Evolutionary conservation across 2,888 invertebrate genomes (phyloP).

Genomic region (Alloplasta piceator): DNA sequence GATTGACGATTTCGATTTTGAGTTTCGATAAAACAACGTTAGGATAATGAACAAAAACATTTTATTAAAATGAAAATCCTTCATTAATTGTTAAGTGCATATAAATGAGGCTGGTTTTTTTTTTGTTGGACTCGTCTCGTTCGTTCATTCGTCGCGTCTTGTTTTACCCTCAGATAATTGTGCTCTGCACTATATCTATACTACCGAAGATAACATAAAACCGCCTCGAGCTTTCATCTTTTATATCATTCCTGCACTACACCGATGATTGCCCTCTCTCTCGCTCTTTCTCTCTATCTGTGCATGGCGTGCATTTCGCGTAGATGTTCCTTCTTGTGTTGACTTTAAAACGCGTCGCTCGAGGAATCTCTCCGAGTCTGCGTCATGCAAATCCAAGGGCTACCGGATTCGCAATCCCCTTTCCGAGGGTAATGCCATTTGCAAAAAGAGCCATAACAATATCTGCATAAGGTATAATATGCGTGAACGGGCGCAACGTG

Average conservation of each 20-base stretch:
- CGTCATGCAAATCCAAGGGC: slow-evolving; percentile 76
- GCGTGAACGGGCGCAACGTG: slow-evolving; percentile 48
- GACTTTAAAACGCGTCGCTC: slow-evolving; percentile 46
- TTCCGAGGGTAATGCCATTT: slow-evolving; percentile 71
- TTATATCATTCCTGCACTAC: slow-evolving; percentile 15
- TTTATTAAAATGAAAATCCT: neutral
- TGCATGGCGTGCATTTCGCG: neutral
- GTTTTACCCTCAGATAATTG: slow-evolving; percentile 21
- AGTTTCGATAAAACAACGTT: slow-evolving; percentile 22
- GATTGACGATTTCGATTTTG: slow-evolving; percentile 18
- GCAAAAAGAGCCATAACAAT: slow-evolving; percentile 80
- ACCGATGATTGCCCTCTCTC: neutral
- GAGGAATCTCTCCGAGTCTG: slow-evolving; percentile 56
- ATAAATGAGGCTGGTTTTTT: neutral
- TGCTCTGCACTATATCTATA: slow-evolving; percentile 4
- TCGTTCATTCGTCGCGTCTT: slow-evolving; percentile 19
- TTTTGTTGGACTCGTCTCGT: slow-evolving; percentile 8
- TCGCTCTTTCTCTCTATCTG: neutral
- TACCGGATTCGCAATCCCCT: slow-evolving; percentile 46
- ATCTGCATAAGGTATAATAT: slow-evolving; percentile 73
- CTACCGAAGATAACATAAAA: slow-evolving; percentile 24
- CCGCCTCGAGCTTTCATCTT: slow-evolving; percentile 23
- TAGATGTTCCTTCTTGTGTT: slow-evolving; percentile 24
- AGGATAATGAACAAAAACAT: neutral
- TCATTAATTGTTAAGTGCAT: slow-evolving; percentile 15